Conservation (phyloP, 2,113 vertebrate species). For the Bothrops jararaca region DNA sequence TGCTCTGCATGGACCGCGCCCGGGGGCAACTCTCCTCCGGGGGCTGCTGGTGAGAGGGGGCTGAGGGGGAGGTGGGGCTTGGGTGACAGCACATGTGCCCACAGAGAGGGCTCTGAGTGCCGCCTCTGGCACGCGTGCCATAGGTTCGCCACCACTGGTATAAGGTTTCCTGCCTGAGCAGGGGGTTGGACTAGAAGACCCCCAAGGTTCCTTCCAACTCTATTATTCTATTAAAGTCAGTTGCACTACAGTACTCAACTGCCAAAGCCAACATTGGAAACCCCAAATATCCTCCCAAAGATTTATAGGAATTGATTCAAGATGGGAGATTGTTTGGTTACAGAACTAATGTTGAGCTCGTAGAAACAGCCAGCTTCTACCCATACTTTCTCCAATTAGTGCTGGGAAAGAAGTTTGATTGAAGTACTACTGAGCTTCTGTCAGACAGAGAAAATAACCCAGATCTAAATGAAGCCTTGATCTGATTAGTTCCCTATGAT, state of each 20-base stretch:
- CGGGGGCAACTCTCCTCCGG: no score
- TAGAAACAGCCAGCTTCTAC: not conserved
- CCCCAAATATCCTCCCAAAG: not conserved
- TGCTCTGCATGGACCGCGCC: no score
- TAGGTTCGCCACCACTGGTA: not conserved
- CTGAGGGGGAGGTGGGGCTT: no score
- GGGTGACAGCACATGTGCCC: no score
- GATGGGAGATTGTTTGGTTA: not conserved
- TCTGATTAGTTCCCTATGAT: not conserved
- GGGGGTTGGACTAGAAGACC: no score
- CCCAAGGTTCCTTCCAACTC: not conserved
- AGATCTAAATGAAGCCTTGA: not conserved
- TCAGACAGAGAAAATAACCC: not conserved
- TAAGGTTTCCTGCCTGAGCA: no score
- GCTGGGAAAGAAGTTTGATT: not conserved
- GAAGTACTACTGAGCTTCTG: not conserved
- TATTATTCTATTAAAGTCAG: not conserved
- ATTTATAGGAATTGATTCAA: not conserved
- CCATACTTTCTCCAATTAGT: not conserved
- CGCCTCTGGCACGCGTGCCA: no score
- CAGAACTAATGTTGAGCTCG: not conserved
- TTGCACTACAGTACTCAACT: not conserved
- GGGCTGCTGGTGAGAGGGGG: no score
- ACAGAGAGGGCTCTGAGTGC: no score
- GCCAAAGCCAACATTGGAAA: not conserved